Evolutionary conservation across 2,797 vertebrate species (phyloP).

Genomic region (Toxotes lorentzi): DNA sequence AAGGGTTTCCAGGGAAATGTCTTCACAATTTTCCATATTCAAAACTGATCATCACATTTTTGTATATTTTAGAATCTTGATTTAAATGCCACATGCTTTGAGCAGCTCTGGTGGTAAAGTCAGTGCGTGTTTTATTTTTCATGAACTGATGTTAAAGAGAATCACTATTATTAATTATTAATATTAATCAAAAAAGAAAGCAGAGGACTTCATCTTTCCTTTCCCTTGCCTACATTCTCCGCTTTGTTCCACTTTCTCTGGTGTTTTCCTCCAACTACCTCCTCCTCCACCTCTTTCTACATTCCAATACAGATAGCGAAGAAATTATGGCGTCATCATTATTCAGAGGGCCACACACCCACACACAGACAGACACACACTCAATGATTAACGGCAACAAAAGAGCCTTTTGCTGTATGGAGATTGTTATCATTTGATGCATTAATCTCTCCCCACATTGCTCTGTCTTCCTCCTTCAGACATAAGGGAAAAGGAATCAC

Average conservation of each 20-base stretch:
- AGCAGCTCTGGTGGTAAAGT: background rate
- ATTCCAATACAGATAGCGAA: slow-evolving; percentile 45
- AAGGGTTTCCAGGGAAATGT: slow-evolving; percentile 21
- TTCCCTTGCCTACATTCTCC: background rate
- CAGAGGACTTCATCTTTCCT: background rate
- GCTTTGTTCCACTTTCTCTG: background rate
- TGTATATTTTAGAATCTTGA: too few relatives aligned
- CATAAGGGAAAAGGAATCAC: slow-evolving; percentile 48
- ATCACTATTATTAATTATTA: background rate
- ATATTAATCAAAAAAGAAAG: background rate
- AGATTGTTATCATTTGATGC: slow-evolving; percentile 79
- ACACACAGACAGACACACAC: slow-evolving; percentile 14
- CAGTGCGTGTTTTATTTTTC: background rate
- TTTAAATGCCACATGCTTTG: background rate
- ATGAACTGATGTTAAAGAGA: slow-evolving; percentile 18
- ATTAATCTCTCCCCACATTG: slow-evolving; percentile 63
- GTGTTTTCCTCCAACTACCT: background rate
- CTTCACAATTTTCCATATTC: slow-evolving; percentile 1
- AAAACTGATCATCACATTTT: too few relatives aligned
- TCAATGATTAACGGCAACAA: slow-evolving; percentile 75
- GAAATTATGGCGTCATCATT: slow-evolving; percentile 69
- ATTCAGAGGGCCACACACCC: slow-evolving; percentile 54
- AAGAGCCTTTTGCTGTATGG: slow-evolving; percentile 67
- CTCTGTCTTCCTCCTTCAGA: slow-evolving; percentile 31
- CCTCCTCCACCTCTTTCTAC: background rate